A percentile compares a stretch with the other conserved stretches of the same genome.
phyloP scores from a whole-genome alignment of 2,113 vertebrate species.

The Petrocephalus microphthalmus region DNA sequence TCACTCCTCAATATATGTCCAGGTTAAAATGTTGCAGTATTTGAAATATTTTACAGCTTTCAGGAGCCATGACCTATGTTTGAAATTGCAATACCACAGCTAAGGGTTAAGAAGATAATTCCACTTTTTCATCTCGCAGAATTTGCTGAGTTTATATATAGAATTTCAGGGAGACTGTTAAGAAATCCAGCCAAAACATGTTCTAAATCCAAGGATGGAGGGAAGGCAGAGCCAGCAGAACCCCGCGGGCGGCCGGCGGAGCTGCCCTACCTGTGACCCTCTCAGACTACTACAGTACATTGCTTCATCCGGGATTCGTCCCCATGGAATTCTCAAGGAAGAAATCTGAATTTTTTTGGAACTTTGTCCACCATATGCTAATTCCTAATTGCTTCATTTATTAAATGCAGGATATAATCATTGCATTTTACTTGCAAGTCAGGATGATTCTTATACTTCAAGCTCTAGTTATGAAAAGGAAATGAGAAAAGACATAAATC shows the following conservation, averaged over 20 bases:
- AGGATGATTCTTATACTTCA: background rate
- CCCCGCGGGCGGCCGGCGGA: background rate
- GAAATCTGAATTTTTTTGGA: background rate
- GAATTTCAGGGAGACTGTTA: background rate
- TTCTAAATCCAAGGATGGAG: background rate
- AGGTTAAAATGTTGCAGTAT: background rate
- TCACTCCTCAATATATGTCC: background rate
- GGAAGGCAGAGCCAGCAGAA: too few relatives aligned
- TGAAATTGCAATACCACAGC: slow-evolving; percentile 9
- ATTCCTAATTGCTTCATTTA: background rate
- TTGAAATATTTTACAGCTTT: background rate
- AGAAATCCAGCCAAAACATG: background rate
- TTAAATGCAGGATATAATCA: background rate
- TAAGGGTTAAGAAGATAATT: slow-evolving; percentile 11
- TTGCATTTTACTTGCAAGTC: background rate
- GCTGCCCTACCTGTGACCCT: background rate
- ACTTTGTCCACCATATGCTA: background rate
- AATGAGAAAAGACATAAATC: background rate
- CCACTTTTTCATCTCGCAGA: background rate
- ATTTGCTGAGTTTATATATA: background rate
- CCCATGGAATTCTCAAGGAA: background rate
- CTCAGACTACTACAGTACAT: background rate
- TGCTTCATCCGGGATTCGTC: background rate
- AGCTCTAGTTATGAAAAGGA: background rate
- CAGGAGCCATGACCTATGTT: background rate